These are phyloP conservation scores for Tethea ocularis DNA, from an alignment of 2,888 invertebrate genomes.

Conservation along the genomic window DNA sequence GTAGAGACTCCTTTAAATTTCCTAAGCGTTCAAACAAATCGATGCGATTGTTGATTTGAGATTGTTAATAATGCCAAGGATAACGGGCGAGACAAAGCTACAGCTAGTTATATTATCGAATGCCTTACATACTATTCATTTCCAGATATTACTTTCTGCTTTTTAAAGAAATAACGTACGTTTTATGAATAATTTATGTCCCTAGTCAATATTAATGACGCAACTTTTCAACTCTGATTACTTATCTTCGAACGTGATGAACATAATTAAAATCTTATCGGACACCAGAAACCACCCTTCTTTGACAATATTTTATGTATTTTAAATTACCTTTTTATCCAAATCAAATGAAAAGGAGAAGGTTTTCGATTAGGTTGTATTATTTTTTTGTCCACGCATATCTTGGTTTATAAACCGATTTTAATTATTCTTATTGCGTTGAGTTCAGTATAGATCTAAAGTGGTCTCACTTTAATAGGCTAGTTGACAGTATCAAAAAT, in stretches of 20 bases:
- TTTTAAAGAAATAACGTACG: conserved; percentile 21
- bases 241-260: conserved; percentile 49
- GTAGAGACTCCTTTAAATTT: too few relatives aligned
- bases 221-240: conserved; percentile 56
- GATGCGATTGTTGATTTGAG: too few relatives aligned
- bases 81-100: background rate
- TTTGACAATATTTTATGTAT: conserved; percentile 26
- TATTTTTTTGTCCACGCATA: too few relatives aligned
- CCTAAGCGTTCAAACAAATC: too few relatives aligned
- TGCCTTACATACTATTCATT: background rate
- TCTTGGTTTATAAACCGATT: too few relatives aligned
- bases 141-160: conserved; percentile 8
- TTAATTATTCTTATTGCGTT: too few relatives aligned
- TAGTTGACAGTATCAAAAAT: too few relatives aligned
- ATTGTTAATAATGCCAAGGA: background rate
- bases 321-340: background rate
- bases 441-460: too few relatives aligned
- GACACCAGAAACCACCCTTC: conserved; percentile 18
- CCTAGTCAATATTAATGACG: conserved; percentile 48
- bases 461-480: too few relatives aligned
- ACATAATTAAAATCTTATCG: conserved; percentile 41
- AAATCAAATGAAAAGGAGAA: too few relatives aligned
- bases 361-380: too few relatives aligned
- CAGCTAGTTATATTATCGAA: background rate
- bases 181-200: conserved; percentile 45